Percentiles rank a stretch among this genome's conserved stretches.
phyloP scores from a whole-genome alignment of 2,113 vertebrate genomes.

The Sylvilagus bachmani region DNA sequence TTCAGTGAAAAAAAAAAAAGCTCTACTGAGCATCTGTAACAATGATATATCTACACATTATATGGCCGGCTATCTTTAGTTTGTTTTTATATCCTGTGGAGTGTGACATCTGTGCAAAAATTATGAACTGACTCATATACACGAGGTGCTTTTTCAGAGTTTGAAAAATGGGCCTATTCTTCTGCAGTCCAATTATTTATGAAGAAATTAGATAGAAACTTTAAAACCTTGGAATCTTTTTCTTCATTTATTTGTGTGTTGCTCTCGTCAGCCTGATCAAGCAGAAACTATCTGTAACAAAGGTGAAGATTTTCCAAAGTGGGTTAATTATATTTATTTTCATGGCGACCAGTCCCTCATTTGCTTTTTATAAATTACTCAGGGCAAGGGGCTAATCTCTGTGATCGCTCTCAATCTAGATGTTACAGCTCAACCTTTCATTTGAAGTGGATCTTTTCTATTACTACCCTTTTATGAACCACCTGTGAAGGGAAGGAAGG shows the following conservation, averaged over 20 bases:
- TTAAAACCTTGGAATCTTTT: constrained; percentile 75
- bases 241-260: constrained; percentile 78
- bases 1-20: constrained; percentile 76
- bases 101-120: constrained; percentile 91
- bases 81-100: constrained; percentile 89
- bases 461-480: constrained; percentile 83
- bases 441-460: constrained; percentile 82
- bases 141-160: constrained; percentile 83
- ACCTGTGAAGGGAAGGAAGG: constrained; percentile 78
- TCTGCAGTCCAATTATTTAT: constrained; percentile 78
- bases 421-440: constrained; percentile 81
- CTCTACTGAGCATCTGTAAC: constrained; percentile 85
- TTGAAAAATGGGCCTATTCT: constrained; percentile 73
- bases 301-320: constrained; percentile 83
- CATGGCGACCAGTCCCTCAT: constrained; percentile 80
- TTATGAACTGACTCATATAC: constrained; percentile 90
- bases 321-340: constrained; percentile 86
- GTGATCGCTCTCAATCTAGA: constrained; percentile 82
- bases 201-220: constrained; percentile 80
- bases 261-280: constrained; percentile 65
- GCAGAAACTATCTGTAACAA: constrained; percentile 78
- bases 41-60: constrained; percentile 87
- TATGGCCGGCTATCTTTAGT: constrained; percentile 88
- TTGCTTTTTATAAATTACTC: constrained; percentile 85
- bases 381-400: constrained; percentile 84